Base-by-base conservation (phyloP, 53 echinoderm and acorn worm genomes). In the Holothuria scabra region DNA sequence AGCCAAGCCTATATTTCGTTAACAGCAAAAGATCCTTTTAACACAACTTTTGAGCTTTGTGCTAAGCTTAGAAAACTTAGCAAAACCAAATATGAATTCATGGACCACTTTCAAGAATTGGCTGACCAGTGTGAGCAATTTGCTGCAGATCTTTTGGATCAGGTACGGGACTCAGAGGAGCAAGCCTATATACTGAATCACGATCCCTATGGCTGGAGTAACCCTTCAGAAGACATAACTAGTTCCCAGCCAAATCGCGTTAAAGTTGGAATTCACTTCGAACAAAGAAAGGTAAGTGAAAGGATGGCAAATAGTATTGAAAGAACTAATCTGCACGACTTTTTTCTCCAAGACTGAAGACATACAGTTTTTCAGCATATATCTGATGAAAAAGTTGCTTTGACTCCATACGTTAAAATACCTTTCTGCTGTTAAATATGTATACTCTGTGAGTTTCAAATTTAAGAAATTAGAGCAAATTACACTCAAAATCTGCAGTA, bases 121-220 rank as follows among this genome's bases (percentile, higher is more conserved):
- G 97, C 94, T 0, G 85, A 87, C 56, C 97, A 97, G 84, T 97
- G 97, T 46, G 97, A 97, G 85, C 82, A 92, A 41, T 97, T 94
- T 24, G 94, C 97, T 0, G 97, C 97, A 2, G 97, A 94, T 71
- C 87, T 97, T 2, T 59, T 97, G 24, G 94, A 92, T 86, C 94
- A 97, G 78, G 94, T 97, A 8, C 92, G 97, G 32, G 97, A 97
- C 65, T 92, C 97, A 3, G 87, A 84, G 2, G 97, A 97, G 83
- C 97, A 97, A 48, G 89, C 90, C 1, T 86, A 89, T 62, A 91
- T 97, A 25, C 83, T 97, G 1, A 97, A 97, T 62, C 97, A 97
- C 14, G 97, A 97, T 58, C 92, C 97, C 33, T 94, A 97, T 21
- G 97, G 93, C 5, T 97, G 97, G 97, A 88, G 94, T 74, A 94